These are phyloP conservation scores for Fragum fragum DNA, from an alignment of 2,888 invertebrate species.

Conservation along the genomic window DNA sequence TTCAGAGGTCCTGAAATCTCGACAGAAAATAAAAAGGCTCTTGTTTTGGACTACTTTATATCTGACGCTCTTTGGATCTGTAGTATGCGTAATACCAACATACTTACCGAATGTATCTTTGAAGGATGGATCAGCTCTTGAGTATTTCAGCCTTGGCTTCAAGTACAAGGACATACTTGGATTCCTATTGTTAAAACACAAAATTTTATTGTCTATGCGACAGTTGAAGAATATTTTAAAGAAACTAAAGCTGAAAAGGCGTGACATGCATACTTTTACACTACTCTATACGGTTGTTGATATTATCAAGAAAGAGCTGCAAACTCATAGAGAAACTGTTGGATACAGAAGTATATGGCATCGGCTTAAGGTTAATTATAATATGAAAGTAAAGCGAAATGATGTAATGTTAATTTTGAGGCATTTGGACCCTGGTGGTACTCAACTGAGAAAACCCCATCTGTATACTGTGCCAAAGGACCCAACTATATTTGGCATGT, in stretches of 20 bases:
- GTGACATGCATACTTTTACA: neutral
- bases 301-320: neutral
- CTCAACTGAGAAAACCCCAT: neutral
- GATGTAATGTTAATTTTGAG: neutral
- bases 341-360: neutral
- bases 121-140: neutral
- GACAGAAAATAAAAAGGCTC: too few species aligned
- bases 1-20: too few species aligned
- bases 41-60: too few species aligned
- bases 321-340: neutral
- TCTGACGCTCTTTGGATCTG: too few species aligned
- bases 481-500: neutral
- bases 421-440: neutral
- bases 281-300: neutral
- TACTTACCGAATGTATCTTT: neutral
- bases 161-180: neutral
- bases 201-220: too few species aligned
- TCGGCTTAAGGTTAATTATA: neutral
- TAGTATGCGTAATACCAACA: too few species aligned
- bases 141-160: neutral
- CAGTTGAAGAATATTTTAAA: neutral
- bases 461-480: neutral
- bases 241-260: neutral
- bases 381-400: neutral
- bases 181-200: neutral